phyloP scores from a whole-genome alignment of 2,888 invertebrate genomes.

The Sinelater perroti region DNA sequence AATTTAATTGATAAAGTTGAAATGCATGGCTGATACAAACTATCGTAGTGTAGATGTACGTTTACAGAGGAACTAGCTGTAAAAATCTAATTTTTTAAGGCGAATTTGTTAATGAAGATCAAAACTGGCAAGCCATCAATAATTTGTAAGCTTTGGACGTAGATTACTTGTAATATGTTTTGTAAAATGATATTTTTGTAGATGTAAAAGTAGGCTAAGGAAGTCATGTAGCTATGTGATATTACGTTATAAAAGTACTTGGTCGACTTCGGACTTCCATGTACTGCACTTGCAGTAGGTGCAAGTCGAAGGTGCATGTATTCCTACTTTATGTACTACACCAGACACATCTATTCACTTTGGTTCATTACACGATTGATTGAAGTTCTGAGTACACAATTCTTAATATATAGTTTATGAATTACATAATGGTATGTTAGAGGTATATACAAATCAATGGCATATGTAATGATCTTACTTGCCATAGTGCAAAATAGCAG shows the following conservation, averaged over 20 bases:
- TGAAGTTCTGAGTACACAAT: neutral
- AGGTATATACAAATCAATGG: no score
- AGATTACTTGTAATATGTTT: conserved; percentile 11
- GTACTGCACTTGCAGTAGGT: conserved; percentile 3
- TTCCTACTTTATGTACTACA: neutral
- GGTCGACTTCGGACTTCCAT: conserved; percentile 10
- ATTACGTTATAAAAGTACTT: conserved; percentile 36
- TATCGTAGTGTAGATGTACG: no score
- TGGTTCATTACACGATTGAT: no score
- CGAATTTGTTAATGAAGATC: no score
- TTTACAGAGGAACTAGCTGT: no score
- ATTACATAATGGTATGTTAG: neutral
- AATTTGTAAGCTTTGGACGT: neutral
- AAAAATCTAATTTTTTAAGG: no score
- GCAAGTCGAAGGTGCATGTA: neutral
- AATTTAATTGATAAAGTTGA: no score
- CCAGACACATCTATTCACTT: neutral
- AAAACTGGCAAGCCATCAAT: no score
- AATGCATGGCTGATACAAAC: no score
- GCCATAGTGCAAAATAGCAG: conserved; percentile 1
- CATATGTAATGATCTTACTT: conserved; percentile 1
- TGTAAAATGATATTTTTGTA: conserved; percentile 38
- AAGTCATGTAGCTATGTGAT: conserved; percentile 38
- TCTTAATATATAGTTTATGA: neutral
- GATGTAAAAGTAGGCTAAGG: conserved; percentile 32